phyloP scores from a whole-genome alignment of 2,797 vertebrate genomes.

The Darevskia nairensis region DNA sequence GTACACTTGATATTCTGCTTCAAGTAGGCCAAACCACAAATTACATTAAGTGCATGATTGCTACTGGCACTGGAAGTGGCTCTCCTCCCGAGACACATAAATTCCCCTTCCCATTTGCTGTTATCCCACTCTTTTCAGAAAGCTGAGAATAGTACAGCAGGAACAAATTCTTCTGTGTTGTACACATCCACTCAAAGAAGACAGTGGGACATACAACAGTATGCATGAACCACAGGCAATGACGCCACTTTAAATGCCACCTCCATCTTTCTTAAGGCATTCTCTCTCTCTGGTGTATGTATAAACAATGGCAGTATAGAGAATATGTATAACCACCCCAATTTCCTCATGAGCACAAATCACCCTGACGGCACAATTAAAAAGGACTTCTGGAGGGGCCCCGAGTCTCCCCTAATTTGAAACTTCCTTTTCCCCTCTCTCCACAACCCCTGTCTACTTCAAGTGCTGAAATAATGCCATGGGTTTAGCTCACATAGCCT shows the following conservation, averaged over 20 bases:
- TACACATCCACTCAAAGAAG: background rate
- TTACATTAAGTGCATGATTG: background rate
- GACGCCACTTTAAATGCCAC: background rate
- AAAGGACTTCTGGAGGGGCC: no score
- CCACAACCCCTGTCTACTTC: background rate
- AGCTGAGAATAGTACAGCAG: background rate
- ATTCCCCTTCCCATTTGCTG: background rate
- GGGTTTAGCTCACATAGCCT: background rate
- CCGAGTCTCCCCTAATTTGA: background rate
- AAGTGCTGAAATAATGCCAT: background rate
- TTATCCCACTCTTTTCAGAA: background rate
- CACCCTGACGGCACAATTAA: no score
- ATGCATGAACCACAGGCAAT: background rate
- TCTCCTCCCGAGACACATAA: background rate
- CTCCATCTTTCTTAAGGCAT: background rate
- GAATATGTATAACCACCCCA: no score
- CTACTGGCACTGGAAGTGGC: background rate
- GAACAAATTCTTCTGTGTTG: background rate
- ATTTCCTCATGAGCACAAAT: no score
- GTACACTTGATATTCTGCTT: background rate
- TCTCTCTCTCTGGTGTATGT: background rate
- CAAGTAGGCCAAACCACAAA: background rate
- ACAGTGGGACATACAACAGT: background rate
- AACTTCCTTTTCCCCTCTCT: background rate
- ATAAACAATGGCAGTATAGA: no score